A percentile compares a stretch with the other conserved stretches of the same genome.
phyloP scores from a whole-genome alignment of 2,113 vertebrate genomes.

The Dinomys branickii region DNA sequence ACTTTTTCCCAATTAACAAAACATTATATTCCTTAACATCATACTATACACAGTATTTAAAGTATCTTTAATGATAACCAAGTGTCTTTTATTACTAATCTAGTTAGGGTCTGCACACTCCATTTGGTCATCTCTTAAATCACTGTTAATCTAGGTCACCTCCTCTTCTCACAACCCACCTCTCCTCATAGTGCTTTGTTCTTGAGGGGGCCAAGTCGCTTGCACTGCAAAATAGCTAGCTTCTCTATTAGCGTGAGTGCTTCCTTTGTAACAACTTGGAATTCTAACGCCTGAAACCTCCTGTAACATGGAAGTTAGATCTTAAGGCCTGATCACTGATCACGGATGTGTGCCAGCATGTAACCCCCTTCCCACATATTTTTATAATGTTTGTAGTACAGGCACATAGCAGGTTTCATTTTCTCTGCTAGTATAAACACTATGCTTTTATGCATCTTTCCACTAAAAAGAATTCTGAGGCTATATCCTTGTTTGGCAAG shows the following conservation, averaged over 20 bases:
- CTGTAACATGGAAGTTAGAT: neutral
- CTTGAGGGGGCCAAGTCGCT: neutral
- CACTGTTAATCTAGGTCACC: neutral
- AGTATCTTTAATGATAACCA: neutral
- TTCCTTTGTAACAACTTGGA: neutral
- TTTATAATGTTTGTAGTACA: neutral
- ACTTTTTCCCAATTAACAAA: no score
- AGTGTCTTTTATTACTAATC: neutral
- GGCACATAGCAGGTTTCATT: neutral
- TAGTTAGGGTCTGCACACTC: neutral
- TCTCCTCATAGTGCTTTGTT: neutral
- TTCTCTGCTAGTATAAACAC: neutral
- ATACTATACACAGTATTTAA: neutral
- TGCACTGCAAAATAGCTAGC: neutral
- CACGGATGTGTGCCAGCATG: neutral
- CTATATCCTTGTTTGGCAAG: neutral
- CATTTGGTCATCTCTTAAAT: neutral
- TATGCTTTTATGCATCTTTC: no score
- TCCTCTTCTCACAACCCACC: neutral
- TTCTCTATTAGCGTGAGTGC: neutral
- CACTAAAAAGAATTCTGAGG: conserved; percentile 35
- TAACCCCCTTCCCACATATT: neutral
- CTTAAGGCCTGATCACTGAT: neutral
- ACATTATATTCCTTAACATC: neutral
- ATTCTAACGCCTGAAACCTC: neutral